Conservation (phyloP, 1,140 invertebrate species). For the Drosophila obscura region DNA sequence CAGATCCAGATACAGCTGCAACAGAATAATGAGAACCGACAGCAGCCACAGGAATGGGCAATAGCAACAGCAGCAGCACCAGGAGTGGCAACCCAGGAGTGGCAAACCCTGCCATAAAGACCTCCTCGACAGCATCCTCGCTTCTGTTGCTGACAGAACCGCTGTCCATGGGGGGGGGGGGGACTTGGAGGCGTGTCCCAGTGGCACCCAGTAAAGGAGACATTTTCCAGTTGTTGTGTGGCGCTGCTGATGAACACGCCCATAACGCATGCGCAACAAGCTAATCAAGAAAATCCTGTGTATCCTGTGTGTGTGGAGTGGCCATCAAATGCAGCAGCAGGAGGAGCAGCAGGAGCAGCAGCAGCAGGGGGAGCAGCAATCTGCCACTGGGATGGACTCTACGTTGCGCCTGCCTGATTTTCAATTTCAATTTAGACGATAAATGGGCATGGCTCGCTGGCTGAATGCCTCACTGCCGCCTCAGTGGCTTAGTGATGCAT, state of each 20-base stretch:
- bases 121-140: not conserved
- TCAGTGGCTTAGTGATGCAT: too few species aligned
- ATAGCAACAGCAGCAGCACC: not conserved
- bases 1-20: too few species aligned
- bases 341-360: too few species aligned
- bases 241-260: slow-evolving; percentile 34
- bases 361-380: too few species aligned
- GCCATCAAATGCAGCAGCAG: slow-evolving; percentile 50
- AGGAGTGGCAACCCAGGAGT: slow-evolving; percentile 9
- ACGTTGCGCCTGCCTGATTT: slow-evolving; percentile 58
- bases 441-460: slow-evolving; percentile 36
- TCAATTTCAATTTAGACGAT: slow-evolving; percentile 70
- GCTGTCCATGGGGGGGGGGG: slow-evolving; percentile 2
- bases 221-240: slow-evolving; percentile 13
- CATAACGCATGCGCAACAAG: slow-evolving; percentile 69
- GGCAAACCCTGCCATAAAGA: not conserved
- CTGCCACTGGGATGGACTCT: too few species aligned
- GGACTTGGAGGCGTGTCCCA: slow-evolving; percentile 26
- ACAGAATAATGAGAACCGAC: too few species aligned
- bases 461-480: too few species aligned
- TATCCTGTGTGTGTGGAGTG: slow-evolving; percentile 13
- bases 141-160: not conserved
- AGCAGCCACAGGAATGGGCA: too few species aligned
- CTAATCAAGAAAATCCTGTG: slow-evolving; percentile 32
- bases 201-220: slow-evolving; percentile 14